Base-by-base conservation (phyloP, 1,140 invertebrate species). In the Alviniconcha marisindica region DNA sequence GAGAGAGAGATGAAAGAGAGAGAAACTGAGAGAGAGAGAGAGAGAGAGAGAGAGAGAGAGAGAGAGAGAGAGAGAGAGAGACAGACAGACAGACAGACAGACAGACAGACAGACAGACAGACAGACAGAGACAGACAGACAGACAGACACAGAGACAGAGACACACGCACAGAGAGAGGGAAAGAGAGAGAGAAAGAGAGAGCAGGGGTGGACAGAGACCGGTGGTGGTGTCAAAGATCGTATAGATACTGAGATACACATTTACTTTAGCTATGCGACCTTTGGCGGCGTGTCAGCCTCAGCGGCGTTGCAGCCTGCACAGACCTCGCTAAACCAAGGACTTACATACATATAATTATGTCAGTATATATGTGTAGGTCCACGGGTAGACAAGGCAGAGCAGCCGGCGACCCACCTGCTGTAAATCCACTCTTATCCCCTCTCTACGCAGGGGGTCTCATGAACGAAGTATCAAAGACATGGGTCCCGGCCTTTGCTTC, bases 21-120 rank as follows among this genome's bases (percentile, higher is more conserved):
- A 69, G 33, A 28, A 69, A 69, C n/a, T 69, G 63, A 69, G 63
- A 69, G 63, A 69, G 63, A 69, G 63, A 69, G 63, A 69, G 63
- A 69, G 63, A 69, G 63, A 69, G 63, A 69, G 63, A 69, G 63
- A 69, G 63, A 69, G 63, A 69, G 63, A 69, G 63, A 69, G 63
- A 69, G 63, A 69, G 63, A 69, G 63, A 69, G 63, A 69, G 63
- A 69, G 63, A 69, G 63, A 69, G 63, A 69, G 63, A 69, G 63
- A 69, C 7, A 69, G 63, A 69, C 7, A 69, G 24, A 69, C 7
- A 24, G 63, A 69, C 7, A 69, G 63, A 69, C 7, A 69, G 24
- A 24, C 7, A 24, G 63, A 24, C 12, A 69, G 24, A 24, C 5
- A 69, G 63, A 69, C 7, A 69, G 63, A 69, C 7, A 7, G 24